Evolutionary conservation across 2,888 invertebrate genomes (phyloP), one percentile per base, ranked within the genome.

Genomic region (Sussaba pulchella): DNA sequence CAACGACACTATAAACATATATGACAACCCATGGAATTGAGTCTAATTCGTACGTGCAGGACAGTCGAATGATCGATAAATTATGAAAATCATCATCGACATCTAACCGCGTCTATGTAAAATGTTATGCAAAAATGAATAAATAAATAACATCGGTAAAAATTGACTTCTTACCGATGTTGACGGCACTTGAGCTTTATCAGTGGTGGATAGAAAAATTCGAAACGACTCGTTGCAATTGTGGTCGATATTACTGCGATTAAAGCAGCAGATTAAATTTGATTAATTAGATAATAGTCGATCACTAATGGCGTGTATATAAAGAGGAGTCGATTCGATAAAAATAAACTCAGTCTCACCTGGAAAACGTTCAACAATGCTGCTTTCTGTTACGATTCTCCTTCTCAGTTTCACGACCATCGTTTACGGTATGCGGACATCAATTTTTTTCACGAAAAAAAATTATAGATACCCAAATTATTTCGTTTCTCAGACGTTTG

Each of bases 231-330:
- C 26, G 6, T 12, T 6, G 31, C 24, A 52, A 52, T 52, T 26
- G 24, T 52, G 10, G 24, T 52, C 26, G 24, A 26, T 26, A 12
- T 26, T 52, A 26, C 24, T 52, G 26, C 12, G 24, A 52, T 52
- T 26, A 21, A 10, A 10, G 10, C 21, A 52, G 52, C 10, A 12
- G 26, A 31, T 31, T 31, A 31, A 31, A 31, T 31, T 31, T 31
- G 6, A 31, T 5, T 5, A 26, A 52, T 52, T 52, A n/a, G 6
- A 24, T 52, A 52, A 21, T 52, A 4, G 10, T 52, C n/a, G 52
- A n/a, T 24, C 3, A 24, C 26, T 4, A 52, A 52, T 52, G 12
- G n/a, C 5, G n/a, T 52, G n/a, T 52, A 52, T 52, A 52, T 52
- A 52, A 26, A 24, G 12, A 26, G 0, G 26, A 24, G 0, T 52